Conservation (phyloP, 2,888 invertebrate genomes). For the Eulithis testata region DNA sequence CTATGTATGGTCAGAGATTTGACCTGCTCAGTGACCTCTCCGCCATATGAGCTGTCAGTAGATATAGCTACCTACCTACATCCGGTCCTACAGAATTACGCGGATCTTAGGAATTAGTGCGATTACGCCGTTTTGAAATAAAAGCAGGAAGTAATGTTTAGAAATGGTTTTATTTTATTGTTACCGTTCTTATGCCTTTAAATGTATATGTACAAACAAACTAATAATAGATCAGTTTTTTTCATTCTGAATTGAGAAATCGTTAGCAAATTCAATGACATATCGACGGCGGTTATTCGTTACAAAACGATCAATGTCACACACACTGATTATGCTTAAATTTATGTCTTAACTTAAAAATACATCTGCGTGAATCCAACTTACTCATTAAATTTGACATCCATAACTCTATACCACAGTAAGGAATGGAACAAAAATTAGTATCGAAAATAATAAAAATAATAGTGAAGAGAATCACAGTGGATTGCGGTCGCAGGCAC, state of each 20-base stretch:
- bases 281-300: constrained; percentile 62
- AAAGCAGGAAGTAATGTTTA: constrained; percentile 66
- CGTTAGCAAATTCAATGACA: constrained; percentile 73
- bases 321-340: constrained; percentile 77
- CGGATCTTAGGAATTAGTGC: too few species aligned
- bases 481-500: constrained; percentile 59
- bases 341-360: constrained; percentile 79
- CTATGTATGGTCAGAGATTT: too few species aligned
- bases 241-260: constrained; percentile 78
- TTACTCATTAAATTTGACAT: constrained; percentile 74
- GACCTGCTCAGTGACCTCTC: too few species aligned
- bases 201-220: constrained; percentile 84
- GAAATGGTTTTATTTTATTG: constrained; percentile 82
- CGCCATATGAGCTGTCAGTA: too few species aligned
- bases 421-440: constrained; percentile 76
- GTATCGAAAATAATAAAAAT: constrained; percentile 68
- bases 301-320: constrained; percentile 70
- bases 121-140: constrained; percentile 31
- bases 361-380: constrained; percentile 70
- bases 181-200: constrained; percentile 82
- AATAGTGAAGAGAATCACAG: constrained; percentile 68
- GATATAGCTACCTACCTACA: too few species aligned
- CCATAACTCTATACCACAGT: constrained; percentile 81
- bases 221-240: constrained; percentile 77
- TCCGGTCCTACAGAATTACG: too few species aligned